Evolutionary conservation across 2,797 vertebrate species (phyloP).

Genomic region (Netta rufina): DNA sequence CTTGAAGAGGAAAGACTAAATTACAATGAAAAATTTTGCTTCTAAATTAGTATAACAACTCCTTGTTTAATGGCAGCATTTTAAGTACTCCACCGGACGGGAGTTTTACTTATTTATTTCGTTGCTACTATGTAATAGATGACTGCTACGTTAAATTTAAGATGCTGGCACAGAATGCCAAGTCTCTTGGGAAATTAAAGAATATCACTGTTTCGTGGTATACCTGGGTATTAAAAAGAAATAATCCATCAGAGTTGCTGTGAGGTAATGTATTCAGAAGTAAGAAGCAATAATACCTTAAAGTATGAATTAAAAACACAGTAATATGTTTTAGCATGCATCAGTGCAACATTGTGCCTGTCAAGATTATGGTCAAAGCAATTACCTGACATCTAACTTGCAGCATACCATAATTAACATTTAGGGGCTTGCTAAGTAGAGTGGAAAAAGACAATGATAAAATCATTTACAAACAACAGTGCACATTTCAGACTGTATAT

Average conservation of each 20-base stretch:
- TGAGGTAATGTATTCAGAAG: constrained; percentile 28
- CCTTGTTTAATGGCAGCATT: background rate
- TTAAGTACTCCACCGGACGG: background rate
- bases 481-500: background rate
- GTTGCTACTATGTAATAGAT: constrained; percentile 25
- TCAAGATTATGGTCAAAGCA: background rate
- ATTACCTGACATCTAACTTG: background rate
- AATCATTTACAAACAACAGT: background rate
- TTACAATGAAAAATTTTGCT: background rate
- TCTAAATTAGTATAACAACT: background rate
- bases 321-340: background rate
- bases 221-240: constrained; percentile 46
- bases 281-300: constrained; percentile 1
- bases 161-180: constrained; percentile 12
- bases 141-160: constrained; percentile 19
- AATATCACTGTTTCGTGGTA: constrained; percentile 15
- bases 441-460: background rate
- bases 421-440: background rate
- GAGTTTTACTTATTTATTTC: background rate
- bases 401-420: background rate
- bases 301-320: background rate
- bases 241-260: constrained; percentile 35
- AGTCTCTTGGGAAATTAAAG: constrained; percentile 54
- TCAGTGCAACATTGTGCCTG: background rate
- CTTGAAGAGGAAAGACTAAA: background rate